These are phyloP conservation scores for Drosophila acutilabella DNA, from an alignment of 2,888 invertebrate species.

Conservation along the genomic window DNA sequence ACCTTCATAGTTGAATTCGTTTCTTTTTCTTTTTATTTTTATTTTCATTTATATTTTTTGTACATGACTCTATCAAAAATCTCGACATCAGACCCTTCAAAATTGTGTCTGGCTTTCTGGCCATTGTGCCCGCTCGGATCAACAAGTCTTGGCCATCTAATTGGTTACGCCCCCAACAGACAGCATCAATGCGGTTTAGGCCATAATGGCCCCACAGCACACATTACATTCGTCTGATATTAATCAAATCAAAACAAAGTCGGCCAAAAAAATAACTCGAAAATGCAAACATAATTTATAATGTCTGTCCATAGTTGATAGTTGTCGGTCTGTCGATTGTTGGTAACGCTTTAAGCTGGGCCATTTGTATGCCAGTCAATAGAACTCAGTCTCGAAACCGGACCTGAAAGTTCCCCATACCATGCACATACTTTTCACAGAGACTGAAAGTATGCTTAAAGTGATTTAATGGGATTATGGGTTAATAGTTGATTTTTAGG, in stretches of 20 bases:
- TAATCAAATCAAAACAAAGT: constrained; percentile 31
- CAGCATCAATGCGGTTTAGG: constrained; percentile 15
- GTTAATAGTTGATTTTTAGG: constrained; percentile 15
- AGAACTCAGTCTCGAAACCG: constrained; percentile 37
- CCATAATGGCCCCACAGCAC: constrained; percentile 17
- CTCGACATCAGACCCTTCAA: constrained; percentile 7
- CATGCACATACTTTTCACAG: neutral
- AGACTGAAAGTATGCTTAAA: neutral
- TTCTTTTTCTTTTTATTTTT: constrained; percentile 23
- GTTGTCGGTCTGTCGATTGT: constrained; percentile 7
- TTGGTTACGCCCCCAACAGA: constrained; percentile 54
- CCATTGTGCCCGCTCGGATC: neutral
- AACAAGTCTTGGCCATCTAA: constrained; percentile 35
- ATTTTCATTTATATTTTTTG: neutral
- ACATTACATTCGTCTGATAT: constrained; percentile 27
- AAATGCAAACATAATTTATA: constrained; percentile 40
- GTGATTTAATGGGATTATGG: constrained; percentile 9
- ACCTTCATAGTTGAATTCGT: constrained; percentile 67
- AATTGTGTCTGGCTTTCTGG: constrained; percentile 1
- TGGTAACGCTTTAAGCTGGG: constrained; percentile 11
- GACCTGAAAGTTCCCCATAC: constrained; percentile 17
- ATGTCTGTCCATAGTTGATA: constrained; percentile 4
- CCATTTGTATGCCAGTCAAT: constrained; percentile 28
- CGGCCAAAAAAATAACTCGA: constrained; percentile 31
- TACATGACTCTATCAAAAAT: neutral